A percentile compares a stretch with the other conserved stretches of the same genome.
These are phyloP conservation scores for Spea bombifrons DNA, from an alignment of 2,113 vertebrate species.

Conservation along the genomic window DNA sequence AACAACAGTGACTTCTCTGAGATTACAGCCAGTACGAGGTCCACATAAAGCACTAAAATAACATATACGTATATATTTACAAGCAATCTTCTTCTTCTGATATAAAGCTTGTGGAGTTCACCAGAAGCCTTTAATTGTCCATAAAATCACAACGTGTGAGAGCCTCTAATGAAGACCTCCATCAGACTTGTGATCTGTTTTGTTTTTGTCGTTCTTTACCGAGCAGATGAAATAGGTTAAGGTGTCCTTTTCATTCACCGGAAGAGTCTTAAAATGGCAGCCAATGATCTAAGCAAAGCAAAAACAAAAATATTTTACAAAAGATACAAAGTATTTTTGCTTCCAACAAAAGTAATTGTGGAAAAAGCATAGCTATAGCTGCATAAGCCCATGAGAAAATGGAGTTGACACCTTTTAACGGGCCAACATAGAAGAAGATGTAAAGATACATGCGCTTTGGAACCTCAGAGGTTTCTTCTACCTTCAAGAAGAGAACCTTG, in stretches of 20 bases:
- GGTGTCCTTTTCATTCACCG: slow-evolving; percentile 82
- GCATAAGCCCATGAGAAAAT: no score
- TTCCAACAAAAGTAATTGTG: no score
- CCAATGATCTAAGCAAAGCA: slow-evolving; percentile 69
- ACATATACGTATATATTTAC: slow-evolving; percentile 21
- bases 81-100: slow-evolving; percentile 6
- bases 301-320: slow-evolving; percentile 50
- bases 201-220: slow-evolving; percentile 81
- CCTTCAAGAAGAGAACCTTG: no score
- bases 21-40: slow-evolving; percentile 9
- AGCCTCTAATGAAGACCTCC: slow-evolving; percentile 41
- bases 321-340: no score
- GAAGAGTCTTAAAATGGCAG: slow-evolving; percentile 80
- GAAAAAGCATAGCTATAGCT: no score
- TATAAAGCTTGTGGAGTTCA: not conserved
- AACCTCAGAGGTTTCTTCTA: no score
- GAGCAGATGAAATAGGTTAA: slow-evolving; percentile 82
- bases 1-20: slow-evolving; percentile 1
- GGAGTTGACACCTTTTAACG: no score
- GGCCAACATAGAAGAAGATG: no score
- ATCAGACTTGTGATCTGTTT: slow-evolving; percentile 61
- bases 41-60: slow-evolving; percentile 34
- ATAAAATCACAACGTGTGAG: not conserved
- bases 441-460: no score
- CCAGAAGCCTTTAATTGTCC: slow-evolving; percentile 5